Evolutionary conservation across 2,888 invertebrate species (phyloP), one percentile per base, ranked within the genome.

Genomic region (Lordiphosa fenestrarum): DNA sequence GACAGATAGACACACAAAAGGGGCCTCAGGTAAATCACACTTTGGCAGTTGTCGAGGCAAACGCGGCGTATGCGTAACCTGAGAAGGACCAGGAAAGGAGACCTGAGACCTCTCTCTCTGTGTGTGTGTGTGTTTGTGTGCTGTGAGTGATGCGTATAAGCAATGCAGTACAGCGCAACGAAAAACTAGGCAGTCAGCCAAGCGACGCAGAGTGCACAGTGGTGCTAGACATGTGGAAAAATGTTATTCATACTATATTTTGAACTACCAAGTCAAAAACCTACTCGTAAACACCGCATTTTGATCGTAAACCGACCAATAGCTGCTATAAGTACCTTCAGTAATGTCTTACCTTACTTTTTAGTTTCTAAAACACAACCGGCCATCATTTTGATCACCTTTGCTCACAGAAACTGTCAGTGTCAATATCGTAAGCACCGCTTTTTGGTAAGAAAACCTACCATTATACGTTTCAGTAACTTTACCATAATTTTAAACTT

Each of bases 71-170:
- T 80, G 85, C 84, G 85, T 85, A 86, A 86, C 85, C 48, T 59
- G 86, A 85, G 86, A 52, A 69, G 57, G 76, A 55, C 72, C 59
- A 61, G 59, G 53, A 61, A 67, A 66, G 60, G 35, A 50, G 44
- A 15, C 30, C 25, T 23, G 36, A 23, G 12, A 21, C 12, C 12
- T 13, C 48, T 10, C 12, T 13, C 21, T 38, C n/a, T 56, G 47
- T 66, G 53, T 60, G 53, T 50, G 56, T 12, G 15, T 15, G 15
- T 15, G 15, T 15, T 15, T 50, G 66, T 85, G 77, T 50, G 56
- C 10, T 50, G 71, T 85, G 77, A 85, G 73, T 83, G 77, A 77
- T 85, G 86, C 86, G 84, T 84, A 71, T 72, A 82, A 52, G 48
- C 57, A 69, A 63, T 53, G 72, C 65, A 64, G 55, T 44, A 41